Conservation (phyloP, 2,888 invertebrate species). For the Drosophila quasianomalipes region DNA sequence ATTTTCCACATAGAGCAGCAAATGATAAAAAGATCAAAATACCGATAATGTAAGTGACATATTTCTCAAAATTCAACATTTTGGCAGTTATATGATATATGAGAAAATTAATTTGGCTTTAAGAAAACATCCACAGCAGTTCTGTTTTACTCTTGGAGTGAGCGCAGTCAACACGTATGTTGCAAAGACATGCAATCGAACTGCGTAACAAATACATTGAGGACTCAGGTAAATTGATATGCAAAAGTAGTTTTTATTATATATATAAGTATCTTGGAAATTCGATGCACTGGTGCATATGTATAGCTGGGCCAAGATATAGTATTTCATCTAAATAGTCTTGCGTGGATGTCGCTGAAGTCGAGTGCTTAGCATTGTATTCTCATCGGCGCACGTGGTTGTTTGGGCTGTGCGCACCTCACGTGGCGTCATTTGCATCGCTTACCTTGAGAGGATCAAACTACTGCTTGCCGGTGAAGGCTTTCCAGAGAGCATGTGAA, state of each 20-base stretch:
- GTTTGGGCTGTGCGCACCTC: conserved; percentile 87
- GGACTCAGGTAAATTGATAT: conserved; percentile 24
- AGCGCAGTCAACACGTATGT: neutral
- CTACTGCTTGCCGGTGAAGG: conserved; percentile 86
- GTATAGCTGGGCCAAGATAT: conserved; percentile 22
- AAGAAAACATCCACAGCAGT: neutral
- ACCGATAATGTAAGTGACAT: neutral
- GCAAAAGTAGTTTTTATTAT: conserved; percentile 3
- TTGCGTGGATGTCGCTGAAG: conserved; percentile 48
- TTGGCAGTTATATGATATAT: neutral
- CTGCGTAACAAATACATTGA: neutral
- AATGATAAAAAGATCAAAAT: neutral
- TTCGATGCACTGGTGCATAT: conserved; percentile 36
- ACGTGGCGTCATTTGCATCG: conserved; percentile 86
- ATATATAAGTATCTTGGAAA: conserved; percentile 46
- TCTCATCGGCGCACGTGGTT: conserved; percentile 86
- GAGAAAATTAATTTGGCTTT: neutral
- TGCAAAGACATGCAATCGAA: neutral
- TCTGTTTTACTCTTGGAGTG: neutral
- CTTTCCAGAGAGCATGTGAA: conserved; percentile 88
- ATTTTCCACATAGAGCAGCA: neutral
- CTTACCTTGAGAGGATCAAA: conserved; percentile 86
- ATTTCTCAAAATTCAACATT: neutral
- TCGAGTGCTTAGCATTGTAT: conserved; percentile 86
- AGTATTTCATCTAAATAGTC: conserved; percentile 80